Evolutionary conservation across 2,113 vertebrate species (phyloP).

Genomic region (Catharus fuscescens): DNA sequence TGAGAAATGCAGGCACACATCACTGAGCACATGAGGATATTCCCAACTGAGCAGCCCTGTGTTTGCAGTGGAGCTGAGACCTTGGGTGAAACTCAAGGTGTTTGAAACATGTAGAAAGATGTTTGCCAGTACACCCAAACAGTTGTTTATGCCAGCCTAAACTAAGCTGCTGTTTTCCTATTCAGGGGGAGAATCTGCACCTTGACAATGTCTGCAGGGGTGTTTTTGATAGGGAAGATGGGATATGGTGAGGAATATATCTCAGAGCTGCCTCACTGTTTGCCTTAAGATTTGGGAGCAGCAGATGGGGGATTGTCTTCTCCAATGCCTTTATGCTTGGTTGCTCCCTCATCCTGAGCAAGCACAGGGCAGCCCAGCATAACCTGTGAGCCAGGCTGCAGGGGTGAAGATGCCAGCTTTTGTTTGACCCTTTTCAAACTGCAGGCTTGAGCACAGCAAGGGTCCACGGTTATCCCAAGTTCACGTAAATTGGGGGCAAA

Average conservation of each 20-base stretch:
- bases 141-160: not conserved
- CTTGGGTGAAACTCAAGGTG: not conserved
- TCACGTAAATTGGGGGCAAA: not conserved
- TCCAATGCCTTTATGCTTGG: not conserved
- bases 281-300: not conserved
- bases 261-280: not conserved
- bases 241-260: not conserved
- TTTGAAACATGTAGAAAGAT: not conserved
- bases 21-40: not conserved
- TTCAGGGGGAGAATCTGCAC: not conserved
- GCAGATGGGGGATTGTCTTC: conserved; percentile 54
- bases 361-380: not conserved
- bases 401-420: conserved; percentile 24
- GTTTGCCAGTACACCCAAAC: not conserved
- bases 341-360: not conserved
- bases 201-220: not conserved
- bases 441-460: not conserved
- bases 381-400: not conserved
- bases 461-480: not conserved
- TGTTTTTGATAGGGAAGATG: not conserved
- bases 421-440: conserved; percentile 35
- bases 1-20: not conserved
- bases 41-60: not conserved
- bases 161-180: not conserved
- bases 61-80: not conserved